Evolutionary conservation across 2,888 invertebrate species (phyloP).

Genomic region (Sylvicola fuscatus): DNA sequence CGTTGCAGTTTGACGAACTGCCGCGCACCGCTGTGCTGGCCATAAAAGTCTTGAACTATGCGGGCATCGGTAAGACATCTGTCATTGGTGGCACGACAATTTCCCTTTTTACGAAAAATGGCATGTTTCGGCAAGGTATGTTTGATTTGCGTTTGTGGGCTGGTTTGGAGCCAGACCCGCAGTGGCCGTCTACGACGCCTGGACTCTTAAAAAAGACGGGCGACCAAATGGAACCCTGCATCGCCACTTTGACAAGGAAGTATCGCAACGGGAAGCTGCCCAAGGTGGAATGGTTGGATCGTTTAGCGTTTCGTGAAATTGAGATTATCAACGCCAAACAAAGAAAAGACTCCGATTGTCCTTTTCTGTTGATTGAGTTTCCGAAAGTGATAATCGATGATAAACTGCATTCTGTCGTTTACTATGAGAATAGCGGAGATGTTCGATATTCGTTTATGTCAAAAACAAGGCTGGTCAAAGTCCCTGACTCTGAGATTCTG

Average conservation of each 20-base stretch:
- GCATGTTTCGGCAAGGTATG: conserved; percentile 75
- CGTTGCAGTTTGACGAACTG: conserved; percentile 75
- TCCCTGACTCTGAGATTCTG: conserved; percentile 69
- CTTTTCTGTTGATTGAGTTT: conserved; percentile 92
- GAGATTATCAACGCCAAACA: conserved; percentile 89
- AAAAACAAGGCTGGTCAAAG: conserved; percentile 62
- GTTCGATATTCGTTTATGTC: conserved; percentile 61
- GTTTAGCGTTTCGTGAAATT: conserved; percentile 86
- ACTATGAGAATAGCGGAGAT: conserved; percentile 86
- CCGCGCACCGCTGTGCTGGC: conserved; percentile 72
- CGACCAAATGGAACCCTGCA: conserved; percentile 69
- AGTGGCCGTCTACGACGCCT: conserved; percentile 49
- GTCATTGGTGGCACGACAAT: conserved; percentile 88
- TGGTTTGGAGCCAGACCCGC: conserved; percentile 59
- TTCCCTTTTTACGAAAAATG: conserved; percentile 85
- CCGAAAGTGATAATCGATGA: conserved; percentile 58
- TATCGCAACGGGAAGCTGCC: conserved; percentile 87
- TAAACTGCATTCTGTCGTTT: conserved; percentile 61
- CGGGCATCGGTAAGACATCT: conserved; percentile 61
- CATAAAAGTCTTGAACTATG: conserved; percentile 80
- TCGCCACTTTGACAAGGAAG: conserved; percentile 82
- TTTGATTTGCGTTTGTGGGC: conserved; percentile 86
- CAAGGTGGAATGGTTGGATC: conserved; percentile 92
- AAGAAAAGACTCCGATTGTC: conserved; percentile 76
- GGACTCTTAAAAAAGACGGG: conserved; percentile 64